A percentile compares a stretch with the other conserved stretches of the same genome.
These are phyloP conservation scores for Lycia hirtaria DNA, from an alignment of 2,888 invertebrate genomes.

Conservation along the genomic window DNA sequence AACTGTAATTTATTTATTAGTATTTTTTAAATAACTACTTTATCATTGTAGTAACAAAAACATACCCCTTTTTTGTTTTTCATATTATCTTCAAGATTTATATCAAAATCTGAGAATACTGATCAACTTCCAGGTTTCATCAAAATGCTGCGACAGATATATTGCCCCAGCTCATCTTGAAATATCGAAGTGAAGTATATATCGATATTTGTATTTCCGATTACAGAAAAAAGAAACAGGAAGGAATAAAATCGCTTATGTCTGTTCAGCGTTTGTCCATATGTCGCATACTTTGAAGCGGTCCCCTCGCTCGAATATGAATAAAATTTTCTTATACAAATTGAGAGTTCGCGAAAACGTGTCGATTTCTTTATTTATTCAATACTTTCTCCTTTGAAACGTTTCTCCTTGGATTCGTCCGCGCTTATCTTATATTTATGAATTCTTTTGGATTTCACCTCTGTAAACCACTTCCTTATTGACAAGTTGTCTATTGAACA, in stretches of 20 bases:
- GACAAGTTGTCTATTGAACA: constrained; percentile 33
- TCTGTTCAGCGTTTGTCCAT: constrained; percentile 69
- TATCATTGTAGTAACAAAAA: no score
- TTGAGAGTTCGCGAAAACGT: constrained; percentile 80
- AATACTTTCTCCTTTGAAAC: constrained; percentile 78
- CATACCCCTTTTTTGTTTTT: no score
- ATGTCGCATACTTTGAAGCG: constrained; percentile 70
- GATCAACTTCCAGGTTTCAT: no score
- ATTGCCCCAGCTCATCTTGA: constrained; percentile 42
- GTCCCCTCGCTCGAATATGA: constrained; percentile 75
- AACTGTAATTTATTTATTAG: no score
- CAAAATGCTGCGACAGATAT: no score
- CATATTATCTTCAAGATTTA: no score
- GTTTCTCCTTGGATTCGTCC: constrained; percentile 68
- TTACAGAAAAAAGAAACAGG: constrained; percentile 53
- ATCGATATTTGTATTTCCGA: constrained; percentile 35
- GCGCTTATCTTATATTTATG: constrained; percentile 75
- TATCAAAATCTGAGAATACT: no score
- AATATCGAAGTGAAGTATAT: constrained; percentile 20
- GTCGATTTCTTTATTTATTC: constrained; percentile 83
- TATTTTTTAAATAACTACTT: no score
- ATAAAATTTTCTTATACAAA: constrained; percentile 80
- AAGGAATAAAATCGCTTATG: constrained; percentile 64
- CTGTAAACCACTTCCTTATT: constrained; percentile 62
- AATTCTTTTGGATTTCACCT: constrained; percentile 66